These are phyloP conservation scores for Phylloscopus trochilus DNA, from an alignment of 2,113 vertebrate species.

Conservation along the genomic window DNA sequence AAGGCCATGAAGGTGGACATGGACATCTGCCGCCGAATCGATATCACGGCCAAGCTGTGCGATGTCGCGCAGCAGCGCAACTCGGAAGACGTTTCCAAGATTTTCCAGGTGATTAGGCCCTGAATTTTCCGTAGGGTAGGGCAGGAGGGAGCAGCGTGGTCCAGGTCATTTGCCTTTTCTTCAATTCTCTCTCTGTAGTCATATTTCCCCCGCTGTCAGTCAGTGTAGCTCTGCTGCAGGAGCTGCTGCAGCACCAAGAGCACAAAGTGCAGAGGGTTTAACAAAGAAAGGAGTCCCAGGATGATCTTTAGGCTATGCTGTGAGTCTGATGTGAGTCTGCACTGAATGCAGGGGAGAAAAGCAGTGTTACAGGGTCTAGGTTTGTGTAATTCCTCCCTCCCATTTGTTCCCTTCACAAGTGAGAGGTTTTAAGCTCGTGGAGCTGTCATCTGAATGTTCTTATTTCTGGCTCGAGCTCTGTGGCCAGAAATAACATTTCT, in stretches of 20 bases:
- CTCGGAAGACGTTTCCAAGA: constrained; percentile 98
- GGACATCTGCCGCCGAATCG: constrained; percentile 98
- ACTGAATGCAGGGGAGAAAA: not conserved
- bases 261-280: not conserved
- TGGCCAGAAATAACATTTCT: constrained; percentile 18
- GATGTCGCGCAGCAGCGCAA: constrained; percentile 98
- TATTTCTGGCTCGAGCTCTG: not conserved
- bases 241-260: not conserved
- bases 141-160: not conserved
- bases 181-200: not conserved
- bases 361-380: not conserved
- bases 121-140: constrained; percentile 22
- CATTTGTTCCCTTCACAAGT: not conserved
- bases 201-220: not conserved
- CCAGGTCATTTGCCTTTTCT: not conserved
- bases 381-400: not conserved
- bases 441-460: not conserved
- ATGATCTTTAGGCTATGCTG: not conserved
- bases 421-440: not conserved
- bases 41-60: constrained; percentile 98
- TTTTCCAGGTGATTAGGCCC: constrained; percentile 88
- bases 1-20: constrained; percentile 99
- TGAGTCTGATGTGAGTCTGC: not conserved
- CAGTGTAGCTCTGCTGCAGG: not conserved
- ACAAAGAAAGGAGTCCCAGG: not conserved